Evolutionary conservation across 2,888 invertebrate genomes (phyloP), one percentile per base, ranked within the genome.

Genomic region (Peribatodes rhomboidaria): DNA sequence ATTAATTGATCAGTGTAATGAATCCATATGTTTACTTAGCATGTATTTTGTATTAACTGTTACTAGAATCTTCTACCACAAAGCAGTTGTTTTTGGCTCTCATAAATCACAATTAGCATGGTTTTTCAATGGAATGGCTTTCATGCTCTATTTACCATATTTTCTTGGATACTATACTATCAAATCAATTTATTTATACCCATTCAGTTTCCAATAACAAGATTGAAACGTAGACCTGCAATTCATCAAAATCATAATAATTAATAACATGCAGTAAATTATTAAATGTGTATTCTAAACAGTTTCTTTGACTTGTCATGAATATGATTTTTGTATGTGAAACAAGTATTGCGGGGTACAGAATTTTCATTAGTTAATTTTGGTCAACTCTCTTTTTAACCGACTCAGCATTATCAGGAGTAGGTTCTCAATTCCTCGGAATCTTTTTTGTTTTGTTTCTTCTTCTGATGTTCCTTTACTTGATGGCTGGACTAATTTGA

Each of bases 51-150:
- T 2, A 18, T 42, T 18, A 42, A 44, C 9, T 44, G 18, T 22
- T 22, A 13, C 44, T 44, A 14, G 4, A 39, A 66, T 52, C 44
- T 16, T 42, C 33, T 42, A 2, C 8, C 22, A 35, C 20, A 41
- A 10, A 46, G 1, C 22, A 27, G 18, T 75, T 79, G 73, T 82
- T 83, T 80, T 80, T 83, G 80, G 70, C 76, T 73, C 74, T 70
- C 74, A 74, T 63, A 39, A 58, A 37, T 57, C 68, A 64, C 44
- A 59, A 68, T 61, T 46, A 68, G 80, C 80, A 80, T 80, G 80
- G 62, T 74, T 73, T 75, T 72, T 62, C 67, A 61, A 50, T 58
- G 71, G 74, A 76, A 79, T 78, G 77, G 82, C 82, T 80, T 80
- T 41, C 69, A 65, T 61, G 59, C 65, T 68, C 61, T 61, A 22